Conservation (phyloP, 2,888 invertebrate genomes). For the Drosophila recens region DNA sequence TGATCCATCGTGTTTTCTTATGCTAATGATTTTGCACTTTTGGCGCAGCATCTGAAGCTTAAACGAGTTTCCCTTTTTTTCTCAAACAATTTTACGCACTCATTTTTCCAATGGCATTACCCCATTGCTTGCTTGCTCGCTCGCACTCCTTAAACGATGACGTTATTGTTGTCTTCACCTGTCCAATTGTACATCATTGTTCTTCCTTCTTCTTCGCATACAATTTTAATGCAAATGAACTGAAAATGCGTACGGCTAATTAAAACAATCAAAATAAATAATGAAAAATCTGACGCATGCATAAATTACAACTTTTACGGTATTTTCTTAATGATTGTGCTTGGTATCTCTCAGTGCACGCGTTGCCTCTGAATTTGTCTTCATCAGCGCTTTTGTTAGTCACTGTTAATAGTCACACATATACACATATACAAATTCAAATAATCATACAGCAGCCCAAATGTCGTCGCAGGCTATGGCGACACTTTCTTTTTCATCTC, state of each 20-base stretch:
- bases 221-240: constrained; percentile 58
- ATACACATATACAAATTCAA: constrained; percentile 18
- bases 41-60: constrained; percentile 56
- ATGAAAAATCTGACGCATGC: constrained; percentile 31
- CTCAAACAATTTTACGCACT: constrained; percentile 41
- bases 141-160: constrained; percentile 45
- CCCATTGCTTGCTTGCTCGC: constrained; percentile 18
- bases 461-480: constrained; percentile 52
- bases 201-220: constrained; percentile 30
- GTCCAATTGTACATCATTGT: constrained; percentile 35
- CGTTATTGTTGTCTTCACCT: constrained; percentile 67
- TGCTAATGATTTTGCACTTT: constrained; percentile 71
- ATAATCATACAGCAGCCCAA: constrained; percentile 35
- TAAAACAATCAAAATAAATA: constrained; percentile 69
- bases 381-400: constrained; percentile 58
- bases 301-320: constrained; percentile 34
- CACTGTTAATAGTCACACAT: constrained; percentile 66
- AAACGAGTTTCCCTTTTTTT: constrained; percentile 44
- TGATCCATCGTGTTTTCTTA: constrained; percentile 62
- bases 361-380: constrained; percentile 47
- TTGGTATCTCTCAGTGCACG: constrained; percentile 23
- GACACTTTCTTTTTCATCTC: constrained; percentile 78
- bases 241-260: constrained; percentile 51
- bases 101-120: constrained; percentile 22
- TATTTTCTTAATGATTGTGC: constrained; percentile 33